These are phyloP conservation scores for Peromyscus polionotus DNA, from an alignment of 2,113 vertebrate genomes.

Conservation along the genomic window DNA sequence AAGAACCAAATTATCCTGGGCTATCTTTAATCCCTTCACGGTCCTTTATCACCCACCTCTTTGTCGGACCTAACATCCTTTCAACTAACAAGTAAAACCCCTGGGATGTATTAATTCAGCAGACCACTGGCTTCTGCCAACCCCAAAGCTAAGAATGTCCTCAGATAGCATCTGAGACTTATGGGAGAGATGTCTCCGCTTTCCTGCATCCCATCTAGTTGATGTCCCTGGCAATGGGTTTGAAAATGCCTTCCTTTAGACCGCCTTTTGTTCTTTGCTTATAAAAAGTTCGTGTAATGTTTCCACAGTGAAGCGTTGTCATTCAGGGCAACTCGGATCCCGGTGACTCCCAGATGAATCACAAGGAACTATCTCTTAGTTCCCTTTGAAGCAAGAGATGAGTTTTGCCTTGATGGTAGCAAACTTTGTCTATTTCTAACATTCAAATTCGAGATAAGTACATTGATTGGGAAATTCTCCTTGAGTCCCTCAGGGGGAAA, in stretches of 20 bases:
- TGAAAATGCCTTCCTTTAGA: neutral
- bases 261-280: neutral
- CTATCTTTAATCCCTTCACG: neutral
- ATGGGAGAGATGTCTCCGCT: neutral
- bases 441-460: neutral
- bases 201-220: neutral
- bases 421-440: neutral
- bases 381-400: neutral
- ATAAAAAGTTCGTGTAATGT: neutral
- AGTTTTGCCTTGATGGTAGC: neutral
- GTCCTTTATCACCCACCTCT: neutral
- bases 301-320: neutral
- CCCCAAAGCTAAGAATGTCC: neutral
- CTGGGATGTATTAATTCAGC: neutral
- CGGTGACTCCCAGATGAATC: neutral
- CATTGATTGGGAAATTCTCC: neutral
- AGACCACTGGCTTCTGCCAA: neutral
- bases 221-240: neutral
- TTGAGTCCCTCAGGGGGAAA: neutral
- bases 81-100: neutral
- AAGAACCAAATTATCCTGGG: neutral
- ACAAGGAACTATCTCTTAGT: neutral
- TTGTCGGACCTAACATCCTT: neutral
- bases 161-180: neutral
- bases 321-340: neutral